Percentiles rank a stretch among this genome's conserved stretches.
These are phyloP conservation scores for Lophius americanus DNA, from an alignment of 2,797 vertebrate species.

Conservation along the genomic window DNA sequence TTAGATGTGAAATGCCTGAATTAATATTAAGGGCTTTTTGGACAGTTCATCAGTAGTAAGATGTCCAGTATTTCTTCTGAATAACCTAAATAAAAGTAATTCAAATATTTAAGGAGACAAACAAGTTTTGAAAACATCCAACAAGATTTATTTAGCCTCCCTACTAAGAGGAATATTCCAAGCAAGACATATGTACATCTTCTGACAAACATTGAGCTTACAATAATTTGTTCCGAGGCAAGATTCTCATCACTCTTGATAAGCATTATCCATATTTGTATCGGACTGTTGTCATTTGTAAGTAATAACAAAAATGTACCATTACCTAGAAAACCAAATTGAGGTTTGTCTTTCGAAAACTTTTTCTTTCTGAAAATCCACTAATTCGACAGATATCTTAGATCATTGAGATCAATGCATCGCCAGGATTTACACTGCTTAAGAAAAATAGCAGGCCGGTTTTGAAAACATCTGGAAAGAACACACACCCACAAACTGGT, in stretches of 20 bases:
- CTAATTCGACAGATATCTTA: slow-evolving; percentile 3
- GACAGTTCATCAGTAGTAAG: no score
- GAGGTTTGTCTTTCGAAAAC: background rate
- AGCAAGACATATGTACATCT: no score
- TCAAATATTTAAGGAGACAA: slow-evolving; percentile 45
- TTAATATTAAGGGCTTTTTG: no score
- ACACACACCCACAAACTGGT: slow-evolving; percentile 17
- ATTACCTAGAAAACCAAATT: slow-evolving; percentile 2
- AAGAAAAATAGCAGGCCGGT: slow-evolving; percentile 33
- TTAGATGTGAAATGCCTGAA: background rate
- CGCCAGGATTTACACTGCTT: slow-evolving; percentile 17
- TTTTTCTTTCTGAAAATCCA: slow-evolving; percentile 40
- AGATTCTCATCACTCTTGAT: slow-evolving; percentile 29
- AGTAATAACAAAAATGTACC: slow-evolving; percentile 30
- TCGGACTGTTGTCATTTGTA: slow-evolving; percentile 34
- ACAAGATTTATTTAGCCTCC: slow-evolving; percentile 77
- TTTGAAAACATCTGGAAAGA: slow-evolving; percentile 29
- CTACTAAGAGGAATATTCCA: slow-evolving; percentile 55
- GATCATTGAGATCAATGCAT: slow-evolving; percentile 1
- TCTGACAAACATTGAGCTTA: background rate
- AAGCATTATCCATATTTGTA: slow-evolving; percentile 22
- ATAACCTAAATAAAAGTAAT: background rate
- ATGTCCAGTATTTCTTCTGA: no score
- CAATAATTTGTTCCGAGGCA: slow-evolving; percentile 39
- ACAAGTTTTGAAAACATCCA: slow-evolving; percentile 61